Base-by-base conservation (phyloP, 1,140 invertebrate genomes). In the Cephus cinctus region DNA sequence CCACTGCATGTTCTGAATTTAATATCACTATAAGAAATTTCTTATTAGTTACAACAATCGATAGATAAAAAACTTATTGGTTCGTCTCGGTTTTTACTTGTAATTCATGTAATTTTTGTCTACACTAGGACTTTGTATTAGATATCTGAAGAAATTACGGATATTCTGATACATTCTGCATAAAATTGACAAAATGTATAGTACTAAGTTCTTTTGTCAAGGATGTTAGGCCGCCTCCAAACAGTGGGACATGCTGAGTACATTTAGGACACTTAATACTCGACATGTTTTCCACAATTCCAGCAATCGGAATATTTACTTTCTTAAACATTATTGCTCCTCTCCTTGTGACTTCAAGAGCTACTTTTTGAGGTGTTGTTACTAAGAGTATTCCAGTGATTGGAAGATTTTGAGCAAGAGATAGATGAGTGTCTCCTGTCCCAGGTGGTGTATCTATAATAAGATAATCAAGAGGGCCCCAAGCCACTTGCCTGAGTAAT, bases 361-460 rank as follows among this genome's bases (percentile, higher is more conserved):
- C 86, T 4, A 90, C 86, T 42, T 82, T 82, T 69, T 95, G 92
- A 0, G 92, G 91, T 1, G 92, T 94, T 11, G 89, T 92, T 0
- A 96, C 88, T 20, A 96, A 73, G 5, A 96, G 54, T 5, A 85
- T 88, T 83, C 89, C 90, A 75, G 83, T 74, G 30, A 98, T 84
- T 9, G 89, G 88, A 27, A 94, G 77, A 72, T 90, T 93, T 72
- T 98, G 94, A 41, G 88, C 78, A 0, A 96, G 79, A 1, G 91
- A 92, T 4, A 96, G 73, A 65, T 94, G 90, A 1, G 90, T 92
- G 73, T 96, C 93, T 3, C 93, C 92, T 2, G 93, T 96, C 40
- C 93, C 93, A 0, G 93, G 93, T 2, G 93, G 93, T 46, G 92
- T 94, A 70, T 96, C 93, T 2, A 96, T 78, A 5, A 96, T 75